phyloP scores from a whole-genome alignment of 1,140 invertebrate genomes.

The Drosophila jambulina region DNA sequence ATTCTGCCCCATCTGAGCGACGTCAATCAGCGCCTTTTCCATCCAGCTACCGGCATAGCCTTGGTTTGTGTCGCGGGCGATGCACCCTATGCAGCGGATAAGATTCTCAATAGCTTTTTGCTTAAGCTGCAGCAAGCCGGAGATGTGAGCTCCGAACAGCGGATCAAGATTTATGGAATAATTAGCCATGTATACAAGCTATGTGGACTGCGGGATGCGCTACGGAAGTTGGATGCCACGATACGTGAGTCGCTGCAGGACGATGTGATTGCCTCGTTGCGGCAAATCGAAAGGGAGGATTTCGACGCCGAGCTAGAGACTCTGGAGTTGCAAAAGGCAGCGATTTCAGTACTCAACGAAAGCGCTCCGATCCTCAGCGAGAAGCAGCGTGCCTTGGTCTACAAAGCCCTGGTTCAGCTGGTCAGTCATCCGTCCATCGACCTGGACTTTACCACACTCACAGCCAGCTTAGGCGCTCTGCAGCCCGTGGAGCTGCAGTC shows the following conservation, averaged over 20 bases:
- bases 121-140: constrained; percentile 59
- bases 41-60: constrained; percentile 68
- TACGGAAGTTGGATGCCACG: constrained; percentile 39
- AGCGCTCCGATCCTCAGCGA: constrained; percentile 64
- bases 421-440: constrained; percentile 70
- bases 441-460: constrained; percentile 63
- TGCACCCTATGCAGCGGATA: constrained; percentile 69
- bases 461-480: constrained; percentile 60
- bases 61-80: constrained; percentile 77
- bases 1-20: constrained; percentile 76
- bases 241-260: constrained; percentile 59
- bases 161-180: constrained; percentile 67
- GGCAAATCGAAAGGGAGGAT: constrained; percentile 49
- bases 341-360: constrained; percentile 62
- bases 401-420: constrained; percentile 69
- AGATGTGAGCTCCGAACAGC: constrained; percentile 47
- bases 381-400: constrained; percentile 69
- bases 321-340: constrained; percentile 67
- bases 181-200: constrained; percentile 72
- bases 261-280: constrained; percentile 61
- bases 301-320: constrained; percentile 48
- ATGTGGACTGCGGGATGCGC: constrained; percentile 31
- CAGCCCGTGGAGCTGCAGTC: constrained; percentile 77
- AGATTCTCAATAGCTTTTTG: constrained; percentile 73
- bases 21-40: constrained; percentile 76